These are phyloP conservation scores for Mythimna albipuncta DNA, from an alignment of 2,888 invertebrate species.

Conservation along the genomic window DNA sequence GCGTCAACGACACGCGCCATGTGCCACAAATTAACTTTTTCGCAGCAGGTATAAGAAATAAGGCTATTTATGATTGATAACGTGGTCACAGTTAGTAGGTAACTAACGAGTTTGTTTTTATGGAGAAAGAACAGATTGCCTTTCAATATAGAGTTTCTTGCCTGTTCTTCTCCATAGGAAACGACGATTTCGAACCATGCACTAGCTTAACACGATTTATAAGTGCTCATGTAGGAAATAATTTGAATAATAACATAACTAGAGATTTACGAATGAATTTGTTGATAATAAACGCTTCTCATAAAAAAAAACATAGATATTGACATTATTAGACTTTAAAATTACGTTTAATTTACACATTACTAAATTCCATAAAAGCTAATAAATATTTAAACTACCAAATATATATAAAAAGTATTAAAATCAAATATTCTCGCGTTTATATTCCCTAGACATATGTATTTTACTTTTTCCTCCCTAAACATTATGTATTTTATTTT, in stretches of 20 bases:
- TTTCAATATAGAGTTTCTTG: neutral
- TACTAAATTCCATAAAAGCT: neutral
- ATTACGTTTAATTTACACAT: too few relatives aligned
- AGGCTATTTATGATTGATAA: conserved; percentile 7
- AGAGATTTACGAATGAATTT: neutral
- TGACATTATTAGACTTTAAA: too few relatives aligned
- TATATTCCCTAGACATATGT: neutral
- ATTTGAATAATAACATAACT: too few relatives aligned
- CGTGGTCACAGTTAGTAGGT: conserved; percentile 3
- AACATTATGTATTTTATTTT: neutral
- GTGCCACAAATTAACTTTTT: conserved; percentile 51
- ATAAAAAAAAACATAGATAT: too few relatives aligned
- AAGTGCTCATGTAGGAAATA: too few relatives aligned
- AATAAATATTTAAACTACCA: neutral
- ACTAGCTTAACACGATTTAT: too few relatives aligned
- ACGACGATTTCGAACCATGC: too few relatives aligned
- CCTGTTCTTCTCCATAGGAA: too few relatives aligned
- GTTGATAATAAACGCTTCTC: too few relatives aligned
- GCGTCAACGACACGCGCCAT: conserved; percentile 41
- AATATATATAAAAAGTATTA: neutral
- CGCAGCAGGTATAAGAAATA: conserved; percentile 46
- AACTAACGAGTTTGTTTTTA: neutral
- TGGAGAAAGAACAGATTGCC: neutral
- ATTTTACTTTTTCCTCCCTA: too few relatives aligned
- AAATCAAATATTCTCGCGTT: conserved; percentile 1